These are phyloP conservation scores for Nerophis lumbriciformis DNA, from an alignment of 2,113 vertebrate species.

Conservation along the genomic window DNA sequence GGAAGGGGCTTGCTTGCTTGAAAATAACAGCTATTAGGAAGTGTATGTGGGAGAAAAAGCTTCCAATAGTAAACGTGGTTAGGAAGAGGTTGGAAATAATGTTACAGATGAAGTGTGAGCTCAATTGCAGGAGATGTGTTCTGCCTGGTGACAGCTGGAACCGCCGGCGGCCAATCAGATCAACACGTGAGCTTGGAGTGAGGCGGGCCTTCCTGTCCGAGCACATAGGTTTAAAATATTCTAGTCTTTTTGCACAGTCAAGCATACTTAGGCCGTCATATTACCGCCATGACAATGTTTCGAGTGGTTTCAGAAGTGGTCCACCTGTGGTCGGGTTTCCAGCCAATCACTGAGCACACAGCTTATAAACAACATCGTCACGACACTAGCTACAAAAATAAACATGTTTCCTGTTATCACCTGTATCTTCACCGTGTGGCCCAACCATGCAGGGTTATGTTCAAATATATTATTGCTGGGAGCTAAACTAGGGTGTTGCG, in stretches of 20 bases:
- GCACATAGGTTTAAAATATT: conserved; percentile 40
- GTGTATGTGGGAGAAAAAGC: conserved; percentile 16
- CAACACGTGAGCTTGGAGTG: conserved; percentile 45
- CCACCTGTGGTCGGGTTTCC: conserved; percentile 60
- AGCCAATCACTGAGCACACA: conserved; percentile 68
- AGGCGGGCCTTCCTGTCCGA: conserved; percentile 59
- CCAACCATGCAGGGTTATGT: no score
- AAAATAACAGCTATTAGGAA: conserved; percentile 1
- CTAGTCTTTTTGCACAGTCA: conserved; percentile 24
- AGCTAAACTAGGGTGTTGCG: not conserved
- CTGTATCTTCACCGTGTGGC: not conserved
- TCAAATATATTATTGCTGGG: no score
- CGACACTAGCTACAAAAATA: conserved; percentile 21
- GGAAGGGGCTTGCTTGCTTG: not conserved
- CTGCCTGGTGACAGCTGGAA: conserved; percentile 79
- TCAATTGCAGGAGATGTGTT: conserved; percentile 66
- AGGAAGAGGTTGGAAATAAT: conserved; percentile 30
- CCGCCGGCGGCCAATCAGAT: conserved; percentile 65
- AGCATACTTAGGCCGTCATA: not conserved
- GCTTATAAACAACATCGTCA: conserved; percentile 66
- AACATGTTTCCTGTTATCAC: conserved; percentile 8
- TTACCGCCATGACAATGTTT: not conserved
- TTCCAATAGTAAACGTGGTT: conserved; percentile 36
- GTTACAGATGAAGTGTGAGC: conserved; percentile 67
- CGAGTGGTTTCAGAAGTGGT: conserved; percentile 35